Base-by-base conservation (phyloP, 2,888 invertebrate species). In the Charanyca ferruginea region DNA sequence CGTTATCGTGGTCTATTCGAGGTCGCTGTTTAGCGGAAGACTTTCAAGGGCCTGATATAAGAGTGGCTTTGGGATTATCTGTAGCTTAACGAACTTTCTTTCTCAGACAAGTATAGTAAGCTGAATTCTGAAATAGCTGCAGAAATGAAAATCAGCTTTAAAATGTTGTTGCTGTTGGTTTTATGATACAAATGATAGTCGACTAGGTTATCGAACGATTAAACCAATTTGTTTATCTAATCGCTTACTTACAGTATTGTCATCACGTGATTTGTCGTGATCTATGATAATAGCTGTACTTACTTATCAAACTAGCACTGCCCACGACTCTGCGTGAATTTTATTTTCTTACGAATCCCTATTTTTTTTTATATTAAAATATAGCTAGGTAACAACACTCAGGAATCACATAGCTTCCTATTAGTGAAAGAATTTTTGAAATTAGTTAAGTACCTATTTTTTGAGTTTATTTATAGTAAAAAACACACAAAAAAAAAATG, bases 151-250 rank as follows among this genome's bases (percentile, higher is more conserved):
- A 28, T 23, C 1, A 38, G 16, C 1, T 38, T 38, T 16, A 8
- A 23, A 38, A 45, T 20, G 44, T 44, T 18, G 0, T 13, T 51
- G 7, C 23, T 25, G n/a, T n/a, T 20, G 32, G 20, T 68, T 48
- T 28, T 28, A 13, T 35, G 11, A 9, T n/a, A 38, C n/a, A 38
- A 23, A 25, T 35, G 11, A 23, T 42, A 18, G 18, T 35, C 9
- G 16, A 5, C 11, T n/a, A 28, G 8, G 22, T 38, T 51, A 35
- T 42, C 25, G 41, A 60, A 35, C 25, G 7, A 41, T 32, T 41
- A 32, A 51, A 60, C 13, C 18, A 42, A 51, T 42, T 44, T 28
- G 16, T 49, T 67, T 59, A 59, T 68, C 52, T 23, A 44, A 51
- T 69, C 49, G 48, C 9, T 32, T 25, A 25, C 42, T 45, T 44